These are phyloP conservation scores for Megamerina dolium DNA, from an alignment of 2,888 invertebrate genomes.

Conservation along the genomic window DNA sequence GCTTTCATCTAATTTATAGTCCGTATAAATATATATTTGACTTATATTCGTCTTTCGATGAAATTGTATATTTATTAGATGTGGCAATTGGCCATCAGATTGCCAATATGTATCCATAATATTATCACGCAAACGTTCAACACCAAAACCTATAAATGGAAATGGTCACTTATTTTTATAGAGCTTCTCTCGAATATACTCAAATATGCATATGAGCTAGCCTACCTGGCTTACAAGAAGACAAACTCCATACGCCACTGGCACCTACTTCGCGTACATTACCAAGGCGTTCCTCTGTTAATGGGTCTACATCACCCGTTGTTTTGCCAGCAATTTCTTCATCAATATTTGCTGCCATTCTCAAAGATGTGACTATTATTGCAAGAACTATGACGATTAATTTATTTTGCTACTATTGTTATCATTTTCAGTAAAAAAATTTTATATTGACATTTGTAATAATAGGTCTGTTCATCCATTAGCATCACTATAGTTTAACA, in stretches of 20 bases:
- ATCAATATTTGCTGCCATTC: conserved; percentile 31
- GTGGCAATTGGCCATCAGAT: conserved; percentile 97
- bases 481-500: too few species aligned
- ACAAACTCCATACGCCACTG: conserved; percentile 95
- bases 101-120: conserved; percentile 99
- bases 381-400: too few species aligned
- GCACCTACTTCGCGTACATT: conserved; percentile 77
- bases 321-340: conserved; percentile 29
- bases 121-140: conserved; percentile 92
- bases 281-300: conserved; percentile 44
- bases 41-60: conserved; percentile 89
- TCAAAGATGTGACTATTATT: too few species aligned
- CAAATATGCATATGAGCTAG: too few species aligned
- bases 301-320: conserved; percentile 41
- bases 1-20: conserved; percentile 97
- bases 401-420: too few species aligned
- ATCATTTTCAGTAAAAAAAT: too few species aligned
- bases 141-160: conserved; percentile 83
- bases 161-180: background rate
- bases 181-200: too few species aligned
- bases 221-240: conserved; percentile 90
- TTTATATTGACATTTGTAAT: too few species aligned
- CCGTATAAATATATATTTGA: conserved; percentile 94
- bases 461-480: too few species aligned
- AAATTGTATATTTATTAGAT: conserved; percentile 95